These are phyloP conservation scores for Babyrousa celebensis DNA, from an alignment of 2,797 vertebrate genomes.

Conservation along the genomic window DNA sequence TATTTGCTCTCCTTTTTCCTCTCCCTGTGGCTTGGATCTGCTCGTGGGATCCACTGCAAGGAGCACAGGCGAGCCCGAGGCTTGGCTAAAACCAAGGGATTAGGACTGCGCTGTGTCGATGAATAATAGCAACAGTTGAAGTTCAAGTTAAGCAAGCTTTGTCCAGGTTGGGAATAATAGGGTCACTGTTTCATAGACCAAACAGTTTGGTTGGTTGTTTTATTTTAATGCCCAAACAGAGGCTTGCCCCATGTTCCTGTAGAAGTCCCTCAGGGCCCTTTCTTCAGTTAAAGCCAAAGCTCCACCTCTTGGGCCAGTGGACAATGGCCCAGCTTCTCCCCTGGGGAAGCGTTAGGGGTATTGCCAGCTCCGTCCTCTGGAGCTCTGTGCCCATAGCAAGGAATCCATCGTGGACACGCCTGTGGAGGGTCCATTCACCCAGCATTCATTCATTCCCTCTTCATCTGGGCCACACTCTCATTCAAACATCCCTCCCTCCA, in stretches of 20 bases:
- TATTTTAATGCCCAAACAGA: background rate
- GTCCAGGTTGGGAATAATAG: too few species aligned
- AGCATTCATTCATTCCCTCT: background rate
- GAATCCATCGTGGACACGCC: background rate
- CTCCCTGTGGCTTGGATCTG: background rate
- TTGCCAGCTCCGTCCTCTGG: background rate
- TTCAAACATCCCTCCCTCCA: background rate
- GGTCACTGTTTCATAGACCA: background rate
- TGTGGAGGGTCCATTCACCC: accelerated
- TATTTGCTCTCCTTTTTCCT: background rate
- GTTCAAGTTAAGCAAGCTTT: background rate
- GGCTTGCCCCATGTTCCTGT: background rate
- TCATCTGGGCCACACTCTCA: background rate
- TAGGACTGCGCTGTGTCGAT: background rate
- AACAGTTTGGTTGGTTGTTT: background rate
- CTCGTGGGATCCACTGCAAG: background rate
- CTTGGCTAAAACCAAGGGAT: background rate
- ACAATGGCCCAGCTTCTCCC: background rate
- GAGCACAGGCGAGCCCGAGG: background rate
- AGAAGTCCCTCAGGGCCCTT: background rate
- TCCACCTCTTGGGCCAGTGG: background rate
- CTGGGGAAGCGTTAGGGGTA: background rate
- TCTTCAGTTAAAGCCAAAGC: background rate
- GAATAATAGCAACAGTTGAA: background rate
- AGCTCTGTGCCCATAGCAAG: background rate